Conservation (phyloP, 2,797 vertebrate genomes). For the Esox lucius region DNA sequence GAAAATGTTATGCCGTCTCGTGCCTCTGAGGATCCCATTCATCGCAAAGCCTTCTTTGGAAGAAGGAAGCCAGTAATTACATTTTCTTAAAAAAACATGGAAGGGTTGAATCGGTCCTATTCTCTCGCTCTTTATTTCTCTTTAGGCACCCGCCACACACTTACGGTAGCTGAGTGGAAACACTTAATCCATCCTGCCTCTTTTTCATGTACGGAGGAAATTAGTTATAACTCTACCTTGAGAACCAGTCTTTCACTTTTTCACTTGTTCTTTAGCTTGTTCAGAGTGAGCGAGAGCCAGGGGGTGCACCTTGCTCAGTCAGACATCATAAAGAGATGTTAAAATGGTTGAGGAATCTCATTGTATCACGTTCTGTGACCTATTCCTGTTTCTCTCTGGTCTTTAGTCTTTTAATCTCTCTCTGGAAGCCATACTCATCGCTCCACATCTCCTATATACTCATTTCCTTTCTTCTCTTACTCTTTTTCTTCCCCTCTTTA, state of each 20-base stretch:
- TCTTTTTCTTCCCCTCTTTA: background rate
- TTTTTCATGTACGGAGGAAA: slow-evolving; percentile 28
- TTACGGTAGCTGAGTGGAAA: slow-evolving; percentile 44
- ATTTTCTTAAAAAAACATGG: slow-evolving; percentile 38
- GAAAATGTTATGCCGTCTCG: slow-evolving; percentile 31
- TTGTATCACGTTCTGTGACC: background rate
- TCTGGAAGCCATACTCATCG: background rate
- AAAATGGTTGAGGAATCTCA: slow-evolving; percentile 8
- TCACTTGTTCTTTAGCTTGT: slow-evolving; percentile 19
- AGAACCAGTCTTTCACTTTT: slow-evolving; percentile 38
- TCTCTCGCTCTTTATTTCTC: slow-evolving; percentile 9
- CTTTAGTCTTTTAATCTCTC: slow-evolving; percentile 12
- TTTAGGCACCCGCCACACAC: slow-evolving; percentile 15
- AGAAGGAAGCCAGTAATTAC: slow-evolving; percentile 48
- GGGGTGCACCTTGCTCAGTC: slow-evolving; percentile 6
- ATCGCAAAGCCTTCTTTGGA: slow-evolving; percentile 45
- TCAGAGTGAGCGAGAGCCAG: background rate
- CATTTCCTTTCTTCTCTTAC: background rate
- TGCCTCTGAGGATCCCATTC: slow-evolving; percentile 43
- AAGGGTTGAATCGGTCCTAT: too few relatives aligned
- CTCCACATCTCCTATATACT: background rate
- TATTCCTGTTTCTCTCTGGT: background rate
- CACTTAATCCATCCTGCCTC: slow-evolving; percentile 52
- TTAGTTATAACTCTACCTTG: slow-evolving; percentile 35
- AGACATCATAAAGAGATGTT: slow-evolving; percentile 12